Conservation (phyloP, 2,113 vertebrate genomes). For the Fulica atra region DNA sequence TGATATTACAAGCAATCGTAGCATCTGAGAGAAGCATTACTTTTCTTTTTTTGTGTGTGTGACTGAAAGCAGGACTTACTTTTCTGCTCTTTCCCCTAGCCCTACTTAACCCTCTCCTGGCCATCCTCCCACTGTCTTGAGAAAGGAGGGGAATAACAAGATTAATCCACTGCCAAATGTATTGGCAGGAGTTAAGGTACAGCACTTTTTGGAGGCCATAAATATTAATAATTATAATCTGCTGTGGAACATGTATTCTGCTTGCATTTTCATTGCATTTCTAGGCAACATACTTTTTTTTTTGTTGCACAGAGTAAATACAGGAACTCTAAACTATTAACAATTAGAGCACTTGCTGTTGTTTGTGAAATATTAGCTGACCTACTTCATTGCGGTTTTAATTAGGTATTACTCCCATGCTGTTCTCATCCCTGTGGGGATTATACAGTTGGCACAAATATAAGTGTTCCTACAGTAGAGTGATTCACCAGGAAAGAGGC, state of each 20-base stretch:
- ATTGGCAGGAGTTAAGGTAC: not conserved
- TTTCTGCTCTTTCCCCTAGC: not conserved
- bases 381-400: slow-evolving; percentile 66
- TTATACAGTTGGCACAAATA: slow-evolving; percentile 35
- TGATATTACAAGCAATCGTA: not conserved
- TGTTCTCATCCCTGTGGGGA: slow-evolving; percentile 32
- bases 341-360: slow-evolving; percentile 44
- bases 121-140: not conserved
- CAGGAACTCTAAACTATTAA: slow-evolving; percentile 44
- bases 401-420: slow-evolving; percentile 67
- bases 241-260: not conserved
- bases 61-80: not conserved
- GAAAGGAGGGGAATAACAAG: not conserved
- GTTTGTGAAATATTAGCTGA: slow-evolving; percentile 65
- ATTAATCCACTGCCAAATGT: not conserved
- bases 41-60: not conserved
- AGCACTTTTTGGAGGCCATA: not conserved
- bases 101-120: not conserved
- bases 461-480: not conserved
- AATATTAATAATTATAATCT: slow-evolving; percentile 24
- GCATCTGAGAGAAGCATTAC: not conserved
- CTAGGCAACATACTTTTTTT: not conserved
- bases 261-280: slow-evolving; percentile 11
- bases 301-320: slow-evolving; percentile 26
- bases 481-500: not conserved